Conservation (phyloP, 2,888 invertebrate species). For the Terebella lapidaria region DNA sequence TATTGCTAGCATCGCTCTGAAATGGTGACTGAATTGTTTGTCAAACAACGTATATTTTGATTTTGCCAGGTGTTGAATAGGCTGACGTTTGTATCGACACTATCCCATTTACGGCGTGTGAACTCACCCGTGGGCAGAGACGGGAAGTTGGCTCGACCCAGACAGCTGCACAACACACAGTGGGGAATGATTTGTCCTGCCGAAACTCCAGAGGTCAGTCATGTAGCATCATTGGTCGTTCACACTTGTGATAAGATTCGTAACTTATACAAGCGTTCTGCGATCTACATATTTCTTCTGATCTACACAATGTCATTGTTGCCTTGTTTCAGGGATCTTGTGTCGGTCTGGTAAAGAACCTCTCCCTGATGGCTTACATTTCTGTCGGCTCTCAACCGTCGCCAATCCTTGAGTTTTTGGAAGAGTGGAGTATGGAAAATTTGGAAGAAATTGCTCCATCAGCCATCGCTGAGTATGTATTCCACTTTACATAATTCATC, state of each 20-base stretch:
- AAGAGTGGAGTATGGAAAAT: conserved; percentile 99
- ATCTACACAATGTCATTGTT: neutral
- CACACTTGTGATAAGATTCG: neutral
- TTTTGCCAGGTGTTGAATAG: conserved; percentile 86
- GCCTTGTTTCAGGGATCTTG: conserved; percentile 51
- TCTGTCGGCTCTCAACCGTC: conserved; percentile 99
- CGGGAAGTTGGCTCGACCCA: conserved; percentile 96
- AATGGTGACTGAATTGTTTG: no score
- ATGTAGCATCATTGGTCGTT: neutral
- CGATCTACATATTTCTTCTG: neutral
- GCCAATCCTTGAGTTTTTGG: conserved; percentile 99
- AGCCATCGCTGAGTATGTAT: conserved; percentile 78
- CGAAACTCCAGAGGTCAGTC: conserved; percentile 93
- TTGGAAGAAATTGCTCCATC: conserved; percentile 99
- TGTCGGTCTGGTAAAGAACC: conserved; percentile 91
- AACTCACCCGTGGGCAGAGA: conserved; percentile 99
- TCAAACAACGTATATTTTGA: no score
- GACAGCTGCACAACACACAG: conserved; percentile 96
- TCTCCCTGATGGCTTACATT: conserved; percentile 99
- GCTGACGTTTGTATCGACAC: conserved; percentile 94
- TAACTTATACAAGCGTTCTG: neutral
- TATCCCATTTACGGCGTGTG: conserved; percentile 94
- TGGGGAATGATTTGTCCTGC: conserved; percentile 99
- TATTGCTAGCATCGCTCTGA: no score
- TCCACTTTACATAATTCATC: neutral